These are phyloP conservation scores for Uria aalge DNA, from an alignment of 2,113 vertebrate genomes.

Conservation along the genomic window DNA sequence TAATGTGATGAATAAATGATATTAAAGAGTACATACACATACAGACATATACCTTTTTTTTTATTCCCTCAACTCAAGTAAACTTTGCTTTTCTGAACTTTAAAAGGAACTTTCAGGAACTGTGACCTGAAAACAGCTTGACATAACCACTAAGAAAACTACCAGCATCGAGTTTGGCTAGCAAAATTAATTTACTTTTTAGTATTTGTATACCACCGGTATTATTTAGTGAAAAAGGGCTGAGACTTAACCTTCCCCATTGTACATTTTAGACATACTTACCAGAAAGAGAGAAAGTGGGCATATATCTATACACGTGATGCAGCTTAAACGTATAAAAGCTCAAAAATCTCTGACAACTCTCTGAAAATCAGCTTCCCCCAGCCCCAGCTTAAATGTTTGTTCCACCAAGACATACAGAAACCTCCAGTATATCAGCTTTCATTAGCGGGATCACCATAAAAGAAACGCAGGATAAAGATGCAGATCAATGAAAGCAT, in stretches of 20 bases:
- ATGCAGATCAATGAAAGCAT: not conserved
- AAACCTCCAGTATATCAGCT: not conserved
- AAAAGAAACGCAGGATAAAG: not conserved
- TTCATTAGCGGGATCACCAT: not conserved
- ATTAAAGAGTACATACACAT: not conserved
- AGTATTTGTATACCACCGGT: not conserved
- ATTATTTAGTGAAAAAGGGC: not conserved
- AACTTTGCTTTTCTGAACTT: not conserved
- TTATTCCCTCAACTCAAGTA: too few relatives aligned
- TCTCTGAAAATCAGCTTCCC: not conserved
- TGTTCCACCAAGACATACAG: not conserved
- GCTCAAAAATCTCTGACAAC: not conserved
- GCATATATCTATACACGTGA: not conserved
- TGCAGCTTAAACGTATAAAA: not conserved
- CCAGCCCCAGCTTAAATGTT: not conserved
- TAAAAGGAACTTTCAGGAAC: not conserved
- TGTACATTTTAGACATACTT: not conserved
- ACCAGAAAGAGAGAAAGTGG: not conserved
- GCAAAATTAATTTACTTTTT: not conserved
- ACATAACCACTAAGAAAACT: not conserved
- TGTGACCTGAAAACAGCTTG: not conserved
- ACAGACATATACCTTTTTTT: not conserved
- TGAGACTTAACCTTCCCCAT: not conserved
- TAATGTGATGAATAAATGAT: not conserved
- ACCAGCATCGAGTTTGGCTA: not conserved